These are phyloP conservation scores for Lanistes nyassanus DNA, from an alignment of 1,140 invertebrate species.

Conservation along the genomic window DNA sequence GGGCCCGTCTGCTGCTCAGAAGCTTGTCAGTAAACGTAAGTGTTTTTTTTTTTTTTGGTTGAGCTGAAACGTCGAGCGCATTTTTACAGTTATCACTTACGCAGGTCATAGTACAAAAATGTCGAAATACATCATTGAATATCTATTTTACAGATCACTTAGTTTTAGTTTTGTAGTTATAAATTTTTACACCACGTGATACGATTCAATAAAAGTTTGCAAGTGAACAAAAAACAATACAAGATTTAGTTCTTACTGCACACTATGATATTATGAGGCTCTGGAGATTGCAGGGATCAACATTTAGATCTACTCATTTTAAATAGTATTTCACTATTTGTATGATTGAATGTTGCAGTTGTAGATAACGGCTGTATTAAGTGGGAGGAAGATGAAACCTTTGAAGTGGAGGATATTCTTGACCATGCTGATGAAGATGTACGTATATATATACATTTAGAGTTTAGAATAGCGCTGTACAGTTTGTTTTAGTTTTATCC, in stretches of 20 bases:
- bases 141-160: neutral
- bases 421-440: constrained; percentile 55
- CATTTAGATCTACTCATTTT: neutral
- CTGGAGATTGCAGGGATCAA: no score
- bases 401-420: constrained; percentile 62
- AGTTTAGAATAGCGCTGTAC: neutral
- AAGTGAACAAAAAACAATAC: no score
- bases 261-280: no score
- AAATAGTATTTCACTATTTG: neutral
- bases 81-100: neutral
- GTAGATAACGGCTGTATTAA: constrained; percentile 56
- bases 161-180: no score
- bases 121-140: neutral
- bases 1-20: constrained; percentile 53
- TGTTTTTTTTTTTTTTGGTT: constrained; percentile 5
- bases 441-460: no score
- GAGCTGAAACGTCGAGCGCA: neutral
- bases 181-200: no score
- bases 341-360: constrained; percentile 45
- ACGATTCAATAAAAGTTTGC: no score
- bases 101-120: neutral
- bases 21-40: constrained; percentile 59
- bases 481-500: neutral
- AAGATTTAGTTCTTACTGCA: no score
- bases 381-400: constrained; percentile 57